Evolutionary conservation across 2,888 invertebrate genomes (phyloP).

Genomic region (Oxyscelio sp.): DNA sequence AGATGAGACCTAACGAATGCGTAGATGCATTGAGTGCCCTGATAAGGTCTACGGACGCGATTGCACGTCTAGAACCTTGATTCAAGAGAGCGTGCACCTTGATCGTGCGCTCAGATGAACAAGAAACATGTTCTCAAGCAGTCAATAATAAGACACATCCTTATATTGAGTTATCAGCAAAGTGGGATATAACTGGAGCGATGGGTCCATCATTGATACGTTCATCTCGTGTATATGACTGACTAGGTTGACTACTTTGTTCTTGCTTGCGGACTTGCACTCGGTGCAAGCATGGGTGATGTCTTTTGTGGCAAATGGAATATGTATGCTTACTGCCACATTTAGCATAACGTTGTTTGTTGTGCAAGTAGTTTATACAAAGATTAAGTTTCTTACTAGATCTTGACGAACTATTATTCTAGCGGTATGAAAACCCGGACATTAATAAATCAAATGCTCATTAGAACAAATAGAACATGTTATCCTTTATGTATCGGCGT

Average conservation of each 20-base stretch:
- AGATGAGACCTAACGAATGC: too few relatives aligned
- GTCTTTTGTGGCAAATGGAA: background rate
- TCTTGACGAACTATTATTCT: background rate
- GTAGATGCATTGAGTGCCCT: too few relatives aligned
- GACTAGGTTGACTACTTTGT: too few relatives aligned
- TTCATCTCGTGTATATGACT: too few relatives aligned
- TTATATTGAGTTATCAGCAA: too few relatives aligned
- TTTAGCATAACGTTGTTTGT: background rate
- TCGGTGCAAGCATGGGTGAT: conserved; percentile 22
- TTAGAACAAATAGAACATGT: too few relatives aligned
- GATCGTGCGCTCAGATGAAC: background rate
- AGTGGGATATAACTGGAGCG: too few relatives aligned
- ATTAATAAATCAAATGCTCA: conserved; percentile 10
- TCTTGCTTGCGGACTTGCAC: too few relatives aligned
- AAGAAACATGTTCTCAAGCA: conserved; percentile 14
- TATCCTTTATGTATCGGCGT: too few relatives aligned
- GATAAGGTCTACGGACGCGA: too few relatives aligned
- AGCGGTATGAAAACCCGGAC: background rate
- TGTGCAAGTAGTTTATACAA: background rate
- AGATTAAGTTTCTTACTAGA: conserved; percentile 7
- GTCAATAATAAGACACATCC: background rate
- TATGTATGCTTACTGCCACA: conserved; percentile 1
- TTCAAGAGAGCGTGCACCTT: conserved; percentile 1
- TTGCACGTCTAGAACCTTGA: conserved; percentile 16
- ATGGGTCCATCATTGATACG: too few relatives aligned